phyloP scores from a whole-genome alignment of 2,113 vertebrate species.

The Catharus minimus region DNA sequence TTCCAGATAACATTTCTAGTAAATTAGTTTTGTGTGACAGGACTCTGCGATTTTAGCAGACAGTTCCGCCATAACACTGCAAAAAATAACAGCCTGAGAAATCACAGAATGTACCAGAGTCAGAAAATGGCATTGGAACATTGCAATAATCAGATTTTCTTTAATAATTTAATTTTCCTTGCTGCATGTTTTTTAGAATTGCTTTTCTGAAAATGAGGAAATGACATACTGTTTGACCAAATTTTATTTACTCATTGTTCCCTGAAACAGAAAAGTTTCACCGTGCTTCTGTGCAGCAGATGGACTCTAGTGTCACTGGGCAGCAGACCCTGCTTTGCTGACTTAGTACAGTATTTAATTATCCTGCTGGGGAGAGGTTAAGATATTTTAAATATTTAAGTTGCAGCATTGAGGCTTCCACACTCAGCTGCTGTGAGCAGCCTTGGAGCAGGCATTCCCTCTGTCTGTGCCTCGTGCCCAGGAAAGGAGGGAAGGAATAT shows the following conservation, averaged over 20 bases:
- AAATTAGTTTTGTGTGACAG: neutral
- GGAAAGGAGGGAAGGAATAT: neutral
- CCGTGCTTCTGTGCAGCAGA: neutral
- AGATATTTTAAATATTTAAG: neutral
- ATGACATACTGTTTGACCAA: neutral
- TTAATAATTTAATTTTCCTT: neutral
- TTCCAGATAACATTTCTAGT: neutral
- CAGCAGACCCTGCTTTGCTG: neutral
- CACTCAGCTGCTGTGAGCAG: neutral
- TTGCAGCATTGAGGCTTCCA: neutral
- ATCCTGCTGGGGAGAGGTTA: neutral
- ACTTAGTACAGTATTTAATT: neutral
- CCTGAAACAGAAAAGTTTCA: neutral
- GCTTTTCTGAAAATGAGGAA: constrained; percentile 1
- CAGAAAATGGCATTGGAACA: neutral
- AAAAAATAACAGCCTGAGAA: constrained; percentile 11
- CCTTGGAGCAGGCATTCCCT: neutral
- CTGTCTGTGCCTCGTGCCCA: neutral
- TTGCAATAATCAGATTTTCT: neutral
- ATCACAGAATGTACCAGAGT: neutral
- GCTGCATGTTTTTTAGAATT: neutral
- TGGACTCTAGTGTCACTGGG: neutral
- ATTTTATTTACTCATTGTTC: neutral
- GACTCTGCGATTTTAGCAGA: constrained; percentile 1
- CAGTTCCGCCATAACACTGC: neutral